phyloP scores from a whole-genome alignment of 2,888 invertebrate species.

The Sipha maydis region DNA sequence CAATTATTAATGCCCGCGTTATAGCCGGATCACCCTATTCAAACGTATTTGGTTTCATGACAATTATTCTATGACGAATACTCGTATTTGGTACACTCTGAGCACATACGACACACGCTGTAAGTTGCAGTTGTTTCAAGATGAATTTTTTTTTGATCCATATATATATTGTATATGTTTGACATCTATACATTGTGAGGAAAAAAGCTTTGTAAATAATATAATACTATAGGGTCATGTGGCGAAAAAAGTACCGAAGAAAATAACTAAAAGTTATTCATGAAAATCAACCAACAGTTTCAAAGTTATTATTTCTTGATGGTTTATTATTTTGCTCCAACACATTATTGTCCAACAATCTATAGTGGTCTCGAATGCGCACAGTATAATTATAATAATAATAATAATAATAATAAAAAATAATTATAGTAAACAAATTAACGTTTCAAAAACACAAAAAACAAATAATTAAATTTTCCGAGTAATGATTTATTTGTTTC shows the following conservation, averaged over 20 bases:
- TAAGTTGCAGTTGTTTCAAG: not conserved
- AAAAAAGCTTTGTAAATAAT: not conserved
- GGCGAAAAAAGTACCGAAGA: not conserved
- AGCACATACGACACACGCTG: not conserved
- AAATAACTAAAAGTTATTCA: not conserved
- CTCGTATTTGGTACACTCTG: not conserved
- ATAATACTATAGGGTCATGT: not conserved
- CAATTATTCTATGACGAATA: not conserved
- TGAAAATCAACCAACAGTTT: slow-evolving; percentile 6
- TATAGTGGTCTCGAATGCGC: not conserved
- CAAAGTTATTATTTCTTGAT: not conserved
- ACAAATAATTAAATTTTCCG: slow-evolving; percentile 15
- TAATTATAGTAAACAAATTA: not conserved
- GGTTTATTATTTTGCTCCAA: not conserved
- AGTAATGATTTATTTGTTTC: slow-evolving; percentile 31
- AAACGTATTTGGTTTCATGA: not conserved
- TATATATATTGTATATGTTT: not conserved
- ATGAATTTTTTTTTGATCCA: not conserved
- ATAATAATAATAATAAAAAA: not conserved
- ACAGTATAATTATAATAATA: not conserved
- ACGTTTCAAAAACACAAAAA: not conserved
- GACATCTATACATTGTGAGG: not conserved
- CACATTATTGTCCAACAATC: not conserved
- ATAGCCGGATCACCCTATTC: no score
- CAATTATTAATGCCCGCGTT: not conserved